Conservation (phyloP, 2,888 invertebrate genomes). For the Sceliomorpha sp. region DNA sequence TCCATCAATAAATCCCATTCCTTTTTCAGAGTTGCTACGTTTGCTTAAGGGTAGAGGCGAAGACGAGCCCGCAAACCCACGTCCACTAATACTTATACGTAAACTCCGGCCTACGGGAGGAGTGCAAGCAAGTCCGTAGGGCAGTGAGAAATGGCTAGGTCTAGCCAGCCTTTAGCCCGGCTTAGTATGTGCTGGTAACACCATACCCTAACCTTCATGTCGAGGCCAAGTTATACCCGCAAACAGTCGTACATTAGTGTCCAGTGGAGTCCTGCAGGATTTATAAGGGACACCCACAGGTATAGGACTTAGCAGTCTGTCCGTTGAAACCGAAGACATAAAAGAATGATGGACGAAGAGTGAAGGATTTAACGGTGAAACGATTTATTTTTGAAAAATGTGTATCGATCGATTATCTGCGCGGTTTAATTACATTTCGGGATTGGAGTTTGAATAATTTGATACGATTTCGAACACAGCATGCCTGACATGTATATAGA, state of each 20-base stretch:
- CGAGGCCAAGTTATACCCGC: slow-evolving; percentile 80
- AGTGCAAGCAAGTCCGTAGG: slow-evolving; percentile 61
- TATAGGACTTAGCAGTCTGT: slow-evolving; percentile 60
- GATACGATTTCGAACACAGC: too few relatives aligned
- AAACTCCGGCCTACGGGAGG: slow-evolving; percentile 43
- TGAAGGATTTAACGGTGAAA: slow-evolving; percentile 33
- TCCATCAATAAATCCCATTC: slow-evolving; percentile 76
- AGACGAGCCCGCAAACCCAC: slow-evolving; percentile 70
- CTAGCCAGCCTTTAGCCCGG: slow-evolving; percentile 79
- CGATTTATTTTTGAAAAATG: slow-evolving; percentile 16
- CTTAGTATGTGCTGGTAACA: slow-evolving; percentile 78
- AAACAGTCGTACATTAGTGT: slow-evolving; percentile 81
- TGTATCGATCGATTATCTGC: slow-evolving; percentile 24
- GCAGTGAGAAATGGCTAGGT: slow-evolving; percentile 79
- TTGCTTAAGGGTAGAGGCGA: slow-evolving; percentile 77
- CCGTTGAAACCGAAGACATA: slow-evolving; percentile 29
- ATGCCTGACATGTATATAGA: too few relatives aligned
- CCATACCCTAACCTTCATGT: slow-evolving; percentile 78
- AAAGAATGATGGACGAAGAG: slow-evolving; percentile 41
- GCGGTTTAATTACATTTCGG: too few relatives aligned
- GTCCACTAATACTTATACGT: slow-evolving; percentile 46
- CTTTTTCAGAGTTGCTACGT: slow-evolving; percentile 71
- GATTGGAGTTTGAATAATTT: too few relatives aligned
- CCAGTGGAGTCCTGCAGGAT: slow-evolving; percentile 79
- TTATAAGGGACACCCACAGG: slow-evolving; percentile 76